Percentiles rank a stretch among this genome's conserved stretches.
These are phyloP conservation scores for Sinelater perroti DNA, from an alignment of 2,888 invertebrate species.

Conservation along the genomic window DNA sequence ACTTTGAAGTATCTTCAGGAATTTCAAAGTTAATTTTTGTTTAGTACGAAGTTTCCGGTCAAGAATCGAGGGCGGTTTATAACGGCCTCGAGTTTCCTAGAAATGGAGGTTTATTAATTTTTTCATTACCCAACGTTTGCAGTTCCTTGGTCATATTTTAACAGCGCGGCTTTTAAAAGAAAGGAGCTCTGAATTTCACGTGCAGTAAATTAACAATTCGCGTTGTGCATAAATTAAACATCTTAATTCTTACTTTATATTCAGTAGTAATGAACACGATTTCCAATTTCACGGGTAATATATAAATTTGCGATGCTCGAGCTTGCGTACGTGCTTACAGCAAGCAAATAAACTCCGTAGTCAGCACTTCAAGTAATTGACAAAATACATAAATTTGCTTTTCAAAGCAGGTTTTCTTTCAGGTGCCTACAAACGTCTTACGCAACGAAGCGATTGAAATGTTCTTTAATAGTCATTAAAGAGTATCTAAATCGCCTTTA, in stretches of 20 bases:
- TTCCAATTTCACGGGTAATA: constrained; percentile 21
- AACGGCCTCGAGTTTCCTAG: not conserved
- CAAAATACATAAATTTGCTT: constrained; percentile 3
- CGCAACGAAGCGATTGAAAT: no score
- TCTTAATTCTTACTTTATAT: constrained; percentile 22
- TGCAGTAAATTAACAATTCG: constrained; percentile 12
- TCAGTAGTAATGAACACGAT: constrained; percentile 19
- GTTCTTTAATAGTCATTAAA: no score
- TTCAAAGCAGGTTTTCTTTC: no score
- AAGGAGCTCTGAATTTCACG: not conserved
- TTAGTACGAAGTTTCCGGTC: not conserved
- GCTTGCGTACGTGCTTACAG: constrained; percentile 5
- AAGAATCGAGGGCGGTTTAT: constrained; percentile 9
- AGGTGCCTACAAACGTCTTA: no score
- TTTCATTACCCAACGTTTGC: not conserved
- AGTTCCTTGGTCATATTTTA: not conserved
- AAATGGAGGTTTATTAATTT: constrained; percentile 1
- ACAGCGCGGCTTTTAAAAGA: not conserved
- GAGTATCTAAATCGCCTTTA: no score
- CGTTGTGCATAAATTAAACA: constrained; percentile 20
- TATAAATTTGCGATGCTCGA: constrained; percentile 8
- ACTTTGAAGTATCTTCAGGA: constrained; percentile 6
- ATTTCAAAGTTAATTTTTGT: constrained; percentile 11
- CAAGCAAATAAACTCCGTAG: constrained; percentile 12
- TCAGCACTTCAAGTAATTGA: constrained; percentile 7